phyloP scores from a whole-genome alignment of 2,797 vertebrate species.

The Enteromius fasciolatus region DNA sequence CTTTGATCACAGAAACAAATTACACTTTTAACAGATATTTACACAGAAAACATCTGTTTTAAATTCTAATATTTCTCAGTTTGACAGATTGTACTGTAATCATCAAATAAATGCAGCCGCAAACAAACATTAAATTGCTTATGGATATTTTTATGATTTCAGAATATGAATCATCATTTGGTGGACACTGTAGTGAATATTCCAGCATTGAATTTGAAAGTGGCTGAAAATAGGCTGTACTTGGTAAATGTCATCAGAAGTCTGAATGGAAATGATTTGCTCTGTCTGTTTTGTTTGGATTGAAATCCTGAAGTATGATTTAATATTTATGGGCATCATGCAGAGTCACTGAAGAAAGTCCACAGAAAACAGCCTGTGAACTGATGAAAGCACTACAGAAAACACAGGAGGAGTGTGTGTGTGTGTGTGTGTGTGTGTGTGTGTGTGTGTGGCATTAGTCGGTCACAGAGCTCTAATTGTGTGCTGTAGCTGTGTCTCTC shows the following conservation, averaged over 20 bases:
- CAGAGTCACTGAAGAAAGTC: conserved; percentile 9
- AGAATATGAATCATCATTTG: background rate
- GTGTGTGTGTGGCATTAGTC: background rate
- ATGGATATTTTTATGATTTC: background rate
- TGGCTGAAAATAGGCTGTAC: background rate
- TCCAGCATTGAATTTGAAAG: background rate
- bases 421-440: background rate
- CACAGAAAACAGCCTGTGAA: background rate
- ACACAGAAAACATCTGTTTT: background rate
- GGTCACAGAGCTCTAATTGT: conserved; percentile 20
- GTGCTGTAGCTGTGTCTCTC: conserved; percentile 1
- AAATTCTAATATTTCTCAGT: background rate
- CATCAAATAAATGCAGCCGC: background rate
- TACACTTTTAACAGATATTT: background rate
- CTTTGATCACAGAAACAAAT: too few relatives aligned
- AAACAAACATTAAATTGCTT: background rate
- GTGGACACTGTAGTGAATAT: background rate
- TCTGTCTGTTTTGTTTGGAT: conserved; percentile 6
- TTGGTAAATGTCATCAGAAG: background rate
- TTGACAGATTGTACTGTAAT: background rate
- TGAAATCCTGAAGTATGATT: background rate
- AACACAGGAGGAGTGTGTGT: background rate
- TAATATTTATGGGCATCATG: background rate
- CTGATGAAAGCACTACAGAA: background rate
- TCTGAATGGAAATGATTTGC: conserved; percentile 13